Conservation (phyloP, 2,888 invertebrate genomes). For the Eupithecia subumbrata region DNA sequence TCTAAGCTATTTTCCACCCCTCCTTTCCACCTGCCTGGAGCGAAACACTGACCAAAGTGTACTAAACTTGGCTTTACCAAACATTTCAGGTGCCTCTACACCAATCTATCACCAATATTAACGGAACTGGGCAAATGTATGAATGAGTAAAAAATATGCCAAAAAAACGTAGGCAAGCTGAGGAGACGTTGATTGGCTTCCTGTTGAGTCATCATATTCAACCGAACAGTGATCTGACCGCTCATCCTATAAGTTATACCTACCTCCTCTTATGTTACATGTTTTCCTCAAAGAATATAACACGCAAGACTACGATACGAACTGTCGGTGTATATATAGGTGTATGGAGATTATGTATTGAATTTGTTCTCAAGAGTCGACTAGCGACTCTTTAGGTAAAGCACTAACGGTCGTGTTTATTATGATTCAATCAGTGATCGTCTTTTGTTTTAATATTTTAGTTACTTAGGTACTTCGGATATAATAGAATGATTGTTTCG, state of each 20-base stretch:
- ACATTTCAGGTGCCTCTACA: too few relatives aligned
- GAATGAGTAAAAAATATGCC: neutral
- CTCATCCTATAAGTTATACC: neutral
- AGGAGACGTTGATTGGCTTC: neutral
- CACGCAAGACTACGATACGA: neutral
- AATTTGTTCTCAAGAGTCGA: neutral
- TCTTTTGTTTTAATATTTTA: neutral
- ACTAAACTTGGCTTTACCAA: too few relatives aligned
- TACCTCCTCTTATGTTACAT: too few relatives aligned
- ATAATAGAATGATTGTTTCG: neutral
- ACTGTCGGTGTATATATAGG: neutral
- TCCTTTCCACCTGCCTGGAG: too few relatives aligned
- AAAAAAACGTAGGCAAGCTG: neutral
- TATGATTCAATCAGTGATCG: neutral
- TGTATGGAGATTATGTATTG: neutral
- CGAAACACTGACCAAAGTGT: too few relatives aligned
- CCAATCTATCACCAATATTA: neutral
- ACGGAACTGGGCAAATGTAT: neutral
- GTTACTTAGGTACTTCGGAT: neutral
- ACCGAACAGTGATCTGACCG: neutral
- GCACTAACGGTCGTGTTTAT: neutral
- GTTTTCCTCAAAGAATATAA: neutral
- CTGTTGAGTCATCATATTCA: conserved; percentile 13
- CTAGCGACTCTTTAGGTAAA: neutral
- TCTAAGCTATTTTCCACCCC: too few relatives aligned